Conservation (phyloP, 1,140 invertebrate species). For the Varroa destructor region DNA sequence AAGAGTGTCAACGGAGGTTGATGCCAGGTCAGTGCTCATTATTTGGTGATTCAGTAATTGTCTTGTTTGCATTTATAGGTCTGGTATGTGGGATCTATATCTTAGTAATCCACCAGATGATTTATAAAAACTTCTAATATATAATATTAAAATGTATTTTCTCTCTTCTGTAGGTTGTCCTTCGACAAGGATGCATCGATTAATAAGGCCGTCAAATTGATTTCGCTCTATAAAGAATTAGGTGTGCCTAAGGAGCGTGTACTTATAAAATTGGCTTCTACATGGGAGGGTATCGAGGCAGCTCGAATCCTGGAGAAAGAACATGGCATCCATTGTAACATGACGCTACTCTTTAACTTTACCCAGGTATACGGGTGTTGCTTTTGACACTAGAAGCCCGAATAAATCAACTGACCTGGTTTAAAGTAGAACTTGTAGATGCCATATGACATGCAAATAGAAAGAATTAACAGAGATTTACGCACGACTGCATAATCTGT, state of each 20-base stretch:
- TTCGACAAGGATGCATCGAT: conserved; percentile 86
- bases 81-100: neutral
- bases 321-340: conserved; percentile 90
- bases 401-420: neutral
- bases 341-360: conserved; percentile 90
- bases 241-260: conserved; percentile 83
- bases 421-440: no score
- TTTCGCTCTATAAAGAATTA: conserved; percentile 71
- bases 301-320: conserved; percentile 82
- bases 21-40: conserved; percentile 57
- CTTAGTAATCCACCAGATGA: no score
- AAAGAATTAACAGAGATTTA: no score
- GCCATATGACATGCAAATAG: no score
- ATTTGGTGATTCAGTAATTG: neutral
- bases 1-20: conserved; percentile 93
- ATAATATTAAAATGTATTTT: conserved; percentile 21
- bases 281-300: conserved; percentile 98
- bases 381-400: neutral
- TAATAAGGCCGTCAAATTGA: conserved; percentile 71
- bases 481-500: no score
- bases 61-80: conserved; percentile 26
- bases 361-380: conserved; percentile 50
- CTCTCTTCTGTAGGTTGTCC: conserved; percentile 55
- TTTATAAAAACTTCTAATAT: no score
- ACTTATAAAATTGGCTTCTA: conserved; percentile 90